These are phyloP conservation scores for Phoeniculus purpureus DNA, from an alignment of 2,797 vertebrate species.

Conservation along the genomic window DNA sequence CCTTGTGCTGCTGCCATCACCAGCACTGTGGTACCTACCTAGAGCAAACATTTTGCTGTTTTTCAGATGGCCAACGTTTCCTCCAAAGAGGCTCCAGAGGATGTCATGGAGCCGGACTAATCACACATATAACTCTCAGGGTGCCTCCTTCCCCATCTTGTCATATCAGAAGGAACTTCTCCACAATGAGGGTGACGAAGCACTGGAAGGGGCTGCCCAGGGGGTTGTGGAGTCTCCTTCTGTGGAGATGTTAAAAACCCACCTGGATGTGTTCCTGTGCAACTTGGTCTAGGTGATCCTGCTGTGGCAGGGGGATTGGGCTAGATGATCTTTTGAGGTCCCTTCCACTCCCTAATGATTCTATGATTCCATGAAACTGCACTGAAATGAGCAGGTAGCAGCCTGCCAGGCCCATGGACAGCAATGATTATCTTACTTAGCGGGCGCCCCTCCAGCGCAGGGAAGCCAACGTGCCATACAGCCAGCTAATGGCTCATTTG, in stretches of 20 bases:
- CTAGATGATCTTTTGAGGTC: too few species aligned
- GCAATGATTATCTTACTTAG: background rate
- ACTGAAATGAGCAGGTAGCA: background rate
- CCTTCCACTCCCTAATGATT: too few species aligned
- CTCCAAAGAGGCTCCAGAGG: background rate
- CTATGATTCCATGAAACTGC: background rate
- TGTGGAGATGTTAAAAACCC: too few species aligned
- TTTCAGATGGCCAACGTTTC: background rate
- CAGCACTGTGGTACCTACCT: fast-evolving
- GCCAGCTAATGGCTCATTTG: slow-evolving; percentile 46
- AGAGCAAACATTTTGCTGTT: background rate
- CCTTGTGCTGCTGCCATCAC: background rate
- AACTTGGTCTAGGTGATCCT: too few species aligned
- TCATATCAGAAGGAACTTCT: too few species aligned
- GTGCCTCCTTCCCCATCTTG: background rate
- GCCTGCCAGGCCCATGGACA: background rate
- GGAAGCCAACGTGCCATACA: background rate
- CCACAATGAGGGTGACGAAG: too few species aligned
- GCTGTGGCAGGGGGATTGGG: too few species aligned
- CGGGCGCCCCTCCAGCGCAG: background rate
- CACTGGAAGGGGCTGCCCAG: too few species aligned
- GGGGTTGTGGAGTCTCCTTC: too few species aligned
- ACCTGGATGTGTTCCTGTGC: too few species aligned
- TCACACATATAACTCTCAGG: fast-evolving
- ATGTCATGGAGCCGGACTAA: background rate